Conservation (phyloP, 92 coral and sea anemone genomes). For the Porites rus region DNA sequence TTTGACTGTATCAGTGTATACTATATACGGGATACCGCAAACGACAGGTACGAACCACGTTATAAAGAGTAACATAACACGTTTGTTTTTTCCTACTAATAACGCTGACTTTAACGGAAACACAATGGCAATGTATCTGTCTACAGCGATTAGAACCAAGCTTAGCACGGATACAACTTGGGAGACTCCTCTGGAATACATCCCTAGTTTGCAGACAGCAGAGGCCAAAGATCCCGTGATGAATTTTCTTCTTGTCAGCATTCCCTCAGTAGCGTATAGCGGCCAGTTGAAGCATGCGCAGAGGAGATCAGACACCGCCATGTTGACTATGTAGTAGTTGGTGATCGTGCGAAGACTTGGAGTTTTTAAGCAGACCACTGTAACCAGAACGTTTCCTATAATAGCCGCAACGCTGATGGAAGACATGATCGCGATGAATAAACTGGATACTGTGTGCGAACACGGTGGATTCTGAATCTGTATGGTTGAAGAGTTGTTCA, state of each 20-base stretch:
- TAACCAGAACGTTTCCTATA: slow-evolving; percentile 28
- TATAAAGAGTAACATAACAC: background rate
- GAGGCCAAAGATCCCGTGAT: slow-evolving; percentile 25
- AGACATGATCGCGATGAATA: slow-evolving; percentile 22
- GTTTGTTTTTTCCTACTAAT: background rate
- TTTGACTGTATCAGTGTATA: slow-evolving; percentile 18
- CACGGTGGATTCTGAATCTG: background rate
- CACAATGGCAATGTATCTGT: slow-evolving; percentile 46
- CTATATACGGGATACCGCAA: slow-evolving; percentile 20
- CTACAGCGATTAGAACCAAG: slow-evolving; percentile 36
- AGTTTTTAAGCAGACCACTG: background rate
- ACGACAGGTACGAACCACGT: slow-evolving; percentile 34
- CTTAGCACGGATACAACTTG: slow-evolving; percentile 45
- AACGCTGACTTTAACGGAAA: slow-evolving; percentile 20
- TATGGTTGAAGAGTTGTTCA: slow-evolving; percentile 37
- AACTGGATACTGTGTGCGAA: background rate
- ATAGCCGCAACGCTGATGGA: slow-evolving; percentile 10
- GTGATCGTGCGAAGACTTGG: slow-evolving; percentile 26
- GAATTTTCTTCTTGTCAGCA: slow-evolving; percentile 11
- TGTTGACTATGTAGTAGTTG: slow-evolving; percentile 43
- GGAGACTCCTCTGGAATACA: slow-evolving; percentile 33
- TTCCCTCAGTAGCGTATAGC: slow-evolving; percentile 30
- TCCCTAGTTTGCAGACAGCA: slow-evolving; percentile 26
- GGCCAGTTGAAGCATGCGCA: slow-evolving; percentile 35
- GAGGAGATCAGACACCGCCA: slow-evolving; percentile 33